Base-by-base conservation (phyloP, 2,113 vertebrate species). In the Patagioenas fasciata region DNA sequence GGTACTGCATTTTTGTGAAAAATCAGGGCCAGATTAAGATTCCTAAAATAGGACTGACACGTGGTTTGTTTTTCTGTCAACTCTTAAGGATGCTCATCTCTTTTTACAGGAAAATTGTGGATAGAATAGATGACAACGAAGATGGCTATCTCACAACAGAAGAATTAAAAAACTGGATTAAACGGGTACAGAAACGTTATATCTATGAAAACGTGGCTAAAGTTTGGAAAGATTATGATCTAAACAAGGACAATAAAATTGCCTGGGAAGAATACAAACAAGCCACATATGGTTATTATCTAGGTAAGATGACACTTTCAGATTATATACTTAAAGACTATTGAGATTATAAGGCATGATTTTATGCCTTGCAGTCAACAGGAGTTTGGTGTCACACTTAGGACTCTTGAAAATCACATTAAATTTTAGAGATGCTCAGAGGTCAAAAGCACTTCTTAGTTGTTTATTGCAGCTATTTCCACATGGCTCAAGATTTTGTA, bases 211-310 rank as follows among this genome's bases (percentile, higher is more conserved):
- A 99, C 0, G 98, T 99, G 21, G 99, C 98, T 12, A 99, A 99
- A 94, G 99, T 99, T 67, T 99, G 99, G 99, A 98, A 98, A 15
- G 99, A 99, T 91, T 99, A 99, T 40, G 99, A 99, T 97, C 96
- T 99, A 50, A 99, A 99, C 98, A 99, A 99, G 96, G 99, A 99
- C 54, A 97, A 99, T 96, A 98, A 98, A 89, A 99, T 99, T 90
- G 98, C 99, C 38, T 99, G 99, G 99, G 99, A 99, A 61, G 99
- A 99, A 94, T 99, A 99, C 97, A 99, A 99, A 92, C 98, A 99
- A 92, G 99, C 99, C 54, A 99, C 99, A 0, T 99, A 99, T 1
- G 99, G 99, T 90, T 99, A 99, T 96, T 99, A 99, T 91, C 98
- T 99, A 26, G 98, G 99, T 99, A 97, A 95, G 98, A 62, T 19